Conservation (phyloP, 2,113 vertebrate genomes). For the Carettochelys insculpta region DNA sequence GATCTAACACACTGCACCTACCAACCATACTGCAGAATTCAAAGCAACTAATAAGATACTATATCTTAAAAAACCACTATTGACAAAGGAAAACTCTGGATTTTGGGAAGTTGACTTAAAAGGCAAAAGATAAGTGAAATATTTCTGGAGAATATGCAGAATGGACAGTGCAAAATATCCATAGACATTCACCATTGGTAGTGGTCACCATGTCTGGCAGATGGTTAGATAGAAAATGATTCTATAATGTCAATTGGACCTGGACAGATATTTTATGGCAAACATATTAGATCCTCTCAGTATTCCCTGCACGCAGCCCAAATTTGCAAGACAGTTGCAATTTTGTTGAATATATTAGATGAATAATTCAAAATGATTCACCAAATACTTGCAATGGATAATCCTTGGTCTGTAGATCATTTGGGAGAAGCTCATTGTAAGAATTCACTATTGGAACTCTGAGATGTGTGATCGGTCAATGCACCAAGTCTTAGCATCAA, state of each 20-base stretch:
- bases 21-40: not conserved
- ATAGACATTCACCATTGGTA: rapidly evolving
- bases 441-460: not conserved
- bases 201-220: not conserved
- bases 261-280: rapidly evolving
- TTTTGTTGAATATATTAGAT: not conserved
- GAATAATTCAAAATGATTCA: not conserved
- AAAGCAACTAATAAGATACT: not conserved
- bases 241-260: not conserved
- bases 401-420: not conserved
- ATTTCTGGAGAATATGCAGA: not conserved
- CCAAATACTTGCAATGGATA: not conserved
- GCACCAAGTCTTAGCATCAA: not conserved
- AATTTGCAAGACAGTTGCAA: not conserved
- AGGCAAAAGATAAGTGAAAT: not conserved
- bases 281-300: not conserved
- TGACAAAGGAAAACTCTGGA: not conserved
- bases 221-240: not conserved
- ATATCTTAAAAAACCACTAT: not conserved
- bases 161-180: not conserved
- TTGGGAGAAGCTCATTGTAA: not conserved
- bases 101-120: not conserved
- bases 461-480: not conserved
- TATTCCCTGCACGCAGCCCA: not conserved
- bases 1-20: not conserved